Evolutionary conservation across 2,113 vertebrate species (phyloP), one percentile per base, ranked within the genome.

Genomic region (Myrmecobius fasciatus): DNA sequence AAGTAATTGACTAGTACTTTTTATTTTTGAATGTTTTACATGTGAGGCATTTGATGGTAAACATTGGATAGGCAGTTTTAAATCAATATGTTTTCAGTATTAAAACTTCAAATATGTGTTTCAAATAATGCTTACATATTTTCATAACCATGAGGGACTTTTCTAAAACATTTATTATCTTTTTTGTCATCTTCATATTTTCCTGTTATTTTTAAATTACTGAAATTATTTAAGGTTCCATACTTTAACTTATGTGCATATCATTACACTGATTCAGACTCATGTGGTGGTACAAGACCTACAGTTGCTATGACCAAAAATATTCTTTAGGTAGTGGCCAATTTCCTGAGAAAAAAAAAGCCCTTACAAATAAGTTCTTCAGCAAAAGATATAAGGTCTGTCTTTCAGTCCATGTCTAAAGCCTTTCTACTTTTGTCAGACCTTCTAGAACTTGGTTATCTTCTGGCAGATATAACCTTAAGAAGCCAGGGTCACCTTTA

Each of bases 101-200:
- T 89, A 92, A 4, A 52, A 92, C 92, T 93, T 9, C 52, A 14
- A 36, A 88, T 75, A 36, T 2, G 8, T 93, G 94, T 92, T 67
- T 8, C n/a, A 95, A 47, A 11, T 8, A 91, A 56, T 52, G 93
- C 54, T 26, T 91, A 89, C 75, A 92, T 31, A 49, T 75, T 90
- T 94, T 93, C 43, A 3, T 47, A 26, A 89, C 95, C 94, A 43
- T 60, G 67, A 48, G 89, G 3, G 14, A 9, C 83, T 94, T 93
- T 94, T 1, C 20, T 91, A 28, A 93, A 2, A 47, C 94, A 25
- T 91, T 93, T 92, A 43, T 17, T 89, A 8, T 90, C 0, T 92
- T 67, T 95, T 46, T 17, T 89, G 9, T 75, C 67, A 92, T 95
- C 97, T 24, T 95, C 43, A 20, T 94, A n/a, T 92, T 95, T 92